These are phyloP conservation scores for Drosophila repletoides DNA, from an alignment of 1,140 invertebrate species.

Conservation along the genomic window DNA sequence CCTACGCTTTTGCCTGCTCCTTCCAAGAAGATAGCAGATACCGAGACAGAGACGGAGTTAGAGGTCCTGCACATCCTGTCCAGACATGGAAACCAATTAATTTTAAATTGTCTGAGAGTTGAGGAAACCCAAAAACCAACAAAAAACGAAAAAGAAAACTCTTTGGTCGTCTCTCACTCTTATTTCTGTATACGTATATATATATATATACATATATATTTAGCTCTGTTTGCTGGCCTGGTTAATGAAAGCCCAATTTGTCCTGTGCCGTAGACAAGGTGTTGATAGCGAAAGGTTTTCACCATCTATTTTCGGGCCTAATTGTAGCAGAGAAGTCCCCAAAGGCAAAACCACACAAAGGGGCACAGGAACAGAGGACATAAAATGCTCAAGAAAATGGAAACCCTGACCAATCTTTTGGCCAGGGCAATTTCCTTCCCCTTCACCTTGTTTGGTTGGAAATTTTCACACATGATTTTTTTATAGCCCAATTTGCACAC, in stretches of 20 bases:
- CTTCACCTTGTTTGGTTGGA: slow-evolving; percentile 10
- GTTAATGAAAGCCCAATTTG: slow-evolving; percentile 45
- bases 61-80: slow-evolving; percentile 21
- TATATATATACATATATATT: slow-evolving; percentile 9
- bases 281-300: slow-evolving; percentile 58
- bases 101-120: slow-evolving; percentile 74
- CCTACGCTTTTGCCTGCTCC: slow-evolving; percentile 20
- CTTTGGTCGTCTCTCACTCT: background rate
- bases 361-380: slow-evolving; percentile 9
- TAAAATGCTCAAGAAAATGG: slow-evolving; percentile 15
- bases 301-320: slow-evolving; percentile 57
- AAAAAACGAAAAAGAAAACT: slow-evolving; percentile 13
- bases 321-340: slow-evolving; percentile 40
- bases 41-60: background rate
- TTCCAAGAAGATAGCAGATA: slow-evolving; percentile 17
- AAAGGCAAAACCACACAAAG: slow-evolving; percentile 30
- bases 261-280: slow-evolving; percentile 42
- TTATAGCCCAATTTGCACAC: slow-evolving; percentile 75
- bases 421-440: background rate
- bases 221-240: slow-evolving; percentile 33
- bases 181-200: background rate
- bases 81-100: slow-evolving; percentile 77
- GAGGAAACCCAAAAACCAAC: slow-evolving; percentile 35
- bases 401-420: slow-evolving; percentile 1
- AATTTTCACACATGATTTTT: slow-evolving; percentile 75